Evolutionary conservation across 2,797 vertebrate genomes (phyloP), one percentile per base, ranked within the genome.

Genomic region (Yasuhikotakia modesta): DNA sequence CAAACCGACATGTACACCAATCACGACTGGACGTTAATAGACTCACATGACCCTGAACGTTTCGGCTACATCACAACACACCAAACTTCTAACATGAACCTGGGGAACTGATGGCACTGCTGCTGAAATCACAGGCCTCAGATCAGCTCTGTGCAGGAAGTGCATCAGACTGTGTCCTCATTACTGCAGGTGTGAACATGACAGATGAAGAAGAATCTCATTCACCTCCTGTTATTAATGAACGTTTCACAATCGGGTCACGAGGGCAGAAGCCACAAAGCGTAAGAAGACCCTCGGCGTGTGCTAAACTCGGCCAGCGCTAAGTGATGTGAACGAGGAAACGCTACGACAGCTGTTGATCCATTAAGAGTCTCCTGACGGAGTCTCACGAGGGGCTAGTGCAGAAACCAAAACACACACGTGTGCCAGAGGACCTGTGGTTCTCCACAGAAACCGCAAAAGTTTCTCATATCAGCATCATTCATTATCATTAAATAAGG

Each of bases 281-380:
- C 58, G 19, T 50, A 39, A 67, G 39, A 11, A 66, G 21, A 19
- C 30, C 17, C 63, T 35, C 0, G 13, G 46, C 14, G 30, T 8
- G 35, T 19, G 30, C 30, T 50, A 46, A 39, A 19, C 67, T 63
- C 65, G 10, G 68, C 46, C 13, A 27, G 76, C 58, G 21, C 30
- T 78, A 78, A 78, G 58, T 70, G 76, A 78, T 78, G 67, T 78
- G 70, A 78, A 78, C 70, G 66, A 78, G 46, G 66, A 78, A 70
- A 32, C 43, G 57, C 76, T 55, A 53, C 32, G 45, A 32, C 76
- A 78, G 76, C 67, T 78, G 76, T 78, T 78, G 76, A 68, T 78
- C 68, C 60, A 78, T 71, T 78, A 78, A 78, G 58, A 70, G 58
- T 46, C 32, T 78, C 58, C 76, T 78, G 53, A 78, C 70, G 76